Evolutionary conservation across 2,888 invertebrate species (phyloP), one percentile per base, ranked within the genome.

Genomic region (Agrochola macilenta): DNA sequence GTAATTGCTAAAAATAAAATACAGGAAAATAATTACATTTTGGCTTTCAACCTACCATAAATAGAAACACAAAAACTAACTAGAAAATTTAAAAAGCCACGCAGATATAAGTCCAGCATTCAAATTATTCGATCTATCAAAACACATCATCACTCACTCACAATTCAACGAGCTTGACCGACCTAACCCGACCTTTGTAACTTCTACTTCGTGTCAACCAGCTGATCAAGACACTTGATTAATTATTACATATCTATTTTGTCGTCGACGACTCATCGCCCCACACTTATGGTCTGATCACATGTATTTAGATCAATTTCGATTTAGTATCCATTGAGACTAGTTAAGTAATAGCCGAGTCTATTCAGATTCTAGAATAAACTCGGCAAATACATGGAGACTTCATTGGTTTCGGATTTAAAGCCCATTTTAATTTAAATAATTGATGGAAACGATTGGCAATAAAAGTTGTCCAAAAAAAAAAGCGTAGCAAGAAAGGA

Each of bases 231-330:
- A 14, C 52, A 23, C 26, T 68, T 80, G 71, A 81, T 85, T 81
- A 73, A 79, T 80, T 78, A 70, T 73, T 78, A 66, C 74, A 60
- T 69, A 70, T 66, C 61, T 43, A 74, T 73, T 79, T 58, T 69
- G 26, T 52, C 20, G 14, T 26, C 26, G 23, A 30, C 60, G 64
- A 74, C 80, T 82, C 88, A 87, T 87, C 88, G 79, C 52, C 20
- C 2, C 20, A 8, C 61, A 39, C 8, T 14, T 87, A 84, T 30
- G 87, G 87, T 17, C n/a, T 75, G 49, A 87, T 78, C 30, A 64
- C 20, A 72, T 83, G 87, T 69, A 88, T 81, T 77, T 81, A 87
- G 87, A 82, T 82, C 81, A 69, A 74, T 79, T 84, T 83, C 68
- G 69, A 83, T 77, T 82, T 20, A 73, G 66, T 54, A 68, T 68